Evolutionary conservation across 2,888 invertebrate species (phyloP).

Genomic region (Eucera pruinosa): DNA sequence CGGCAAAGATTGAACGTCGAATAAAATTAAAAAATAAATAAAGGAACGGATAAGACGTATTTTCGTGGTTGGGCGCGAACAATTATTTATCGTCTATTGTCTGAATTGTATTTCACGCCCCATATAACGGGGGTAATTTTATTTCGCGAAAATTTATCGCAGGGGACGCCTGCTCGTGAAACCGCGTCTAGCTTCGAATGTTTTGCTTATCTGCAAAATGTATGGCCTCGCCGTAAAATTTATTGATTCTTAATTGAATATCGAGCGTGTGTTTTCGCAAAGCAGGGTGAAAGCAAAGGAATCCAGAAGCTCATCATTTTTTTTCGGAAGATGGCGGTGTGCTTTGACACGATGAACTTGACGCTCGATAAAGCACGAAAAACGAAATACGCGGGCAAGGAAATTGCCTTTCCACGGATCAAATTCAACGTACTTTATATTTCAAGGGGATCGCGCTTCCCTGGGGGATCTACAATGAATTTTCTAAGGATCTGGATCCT

Average conservation of each 20-base stretch:
- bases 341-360: constrained; percentile 6
- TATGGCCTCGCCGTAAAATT: background rate
- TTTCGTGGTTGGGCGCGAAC: background rate
- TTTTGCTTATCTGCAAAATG: constrained; percentile 11
- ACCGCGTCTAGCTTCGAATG: background rate
- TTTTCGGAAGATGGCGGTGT: background rate
- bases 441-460: constrained; percentile 25
- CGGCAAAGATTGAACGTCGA: too few relatives aligned
- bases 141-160: constrained; percentile 29
- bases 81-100: constrained; percentile 22
- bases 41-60: background rate
- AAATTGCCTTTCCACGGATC: constrained; percentile 26
- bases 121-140: constrained; percentile 1
- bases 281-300: too few relatives aligned
- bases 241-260: background rate
- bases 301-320: background rate
- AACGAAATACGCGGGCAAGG: constrained; percentile 1
- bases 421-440: constrained; percentile 39
- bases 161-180: background rate
- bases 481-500: constrained; percentile 6
- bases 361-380: constrained; percentile 22
- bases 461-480: constrained; percentile 20
- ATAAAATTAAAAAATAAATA: constrained; percentile 1
- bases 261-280: background rate
- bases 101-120: constrained; percentile 21